Percentiles rank a stretch among this genome's conserved stretches.
Conservation (phyloP, 2,113 vertebrate species). For the Pseudorectes ferrugineus region DNA sequence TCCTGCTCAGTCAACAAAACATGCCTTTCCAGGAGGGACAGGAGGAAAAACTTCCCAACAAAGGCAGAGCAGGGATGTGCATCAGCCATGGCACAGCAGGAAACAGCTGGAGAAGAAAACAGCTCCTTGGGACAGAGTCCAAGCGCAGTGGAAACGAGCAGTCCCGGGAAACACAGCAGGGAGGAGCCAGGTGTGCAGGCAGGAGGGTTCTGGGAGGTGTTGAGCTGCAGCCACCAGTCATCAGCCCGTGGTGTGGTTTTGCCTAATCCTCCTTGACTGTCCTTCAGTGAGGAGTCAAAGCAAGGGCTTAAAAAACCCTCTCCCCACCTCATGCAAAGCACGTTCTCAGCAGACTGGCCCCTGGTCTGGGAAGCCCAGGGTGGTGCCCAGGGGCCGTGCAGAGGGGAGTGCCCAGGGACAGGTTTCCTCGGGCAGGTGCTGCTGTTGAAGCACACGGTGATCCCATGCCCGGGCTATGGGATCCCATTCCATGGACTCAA, state of each 20-base stretch:
- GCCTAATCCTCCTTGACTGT: background rate
- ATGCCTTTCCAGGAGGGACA: background rate
- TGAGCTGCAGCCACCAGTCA: background rate
- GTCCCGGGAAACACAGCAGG: accelerated
- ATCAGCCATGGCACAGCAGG: background rate
- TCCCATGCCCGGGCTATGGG: accelerated
- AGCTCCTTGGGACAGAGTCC: background rate
- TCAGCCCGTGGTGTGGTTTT: accelerated
- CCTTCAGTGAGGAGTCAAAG: background rate
- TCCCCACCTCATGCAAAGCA: background rate
- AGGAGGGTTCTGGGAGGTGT: accelerated
- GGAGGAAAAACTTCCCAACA: background rate
- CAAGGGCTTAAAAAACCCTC: background rate
- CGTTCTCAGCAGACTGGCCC: background rate
- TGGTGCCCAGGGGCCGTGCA: accelerated
- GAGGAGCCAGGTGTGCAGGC: background rate
- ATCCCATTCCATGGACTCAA: background rate
- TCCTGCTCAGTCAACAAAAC: background rate
- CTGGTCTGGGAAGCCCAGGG: too few relatives aligned
- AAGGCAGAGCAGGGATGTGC: background rate
- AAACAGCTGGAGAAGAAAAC: background rate
- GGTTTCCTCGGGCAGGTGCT: background rate
- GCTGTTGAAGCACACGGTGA: background rate
- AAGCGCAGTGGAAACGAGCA: background rate
- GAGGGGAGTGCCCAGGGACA: background rate